phyloP scores from a whole-genome alignment of 2,797 vertebrate species.

The Mustela erminea region DNA sequence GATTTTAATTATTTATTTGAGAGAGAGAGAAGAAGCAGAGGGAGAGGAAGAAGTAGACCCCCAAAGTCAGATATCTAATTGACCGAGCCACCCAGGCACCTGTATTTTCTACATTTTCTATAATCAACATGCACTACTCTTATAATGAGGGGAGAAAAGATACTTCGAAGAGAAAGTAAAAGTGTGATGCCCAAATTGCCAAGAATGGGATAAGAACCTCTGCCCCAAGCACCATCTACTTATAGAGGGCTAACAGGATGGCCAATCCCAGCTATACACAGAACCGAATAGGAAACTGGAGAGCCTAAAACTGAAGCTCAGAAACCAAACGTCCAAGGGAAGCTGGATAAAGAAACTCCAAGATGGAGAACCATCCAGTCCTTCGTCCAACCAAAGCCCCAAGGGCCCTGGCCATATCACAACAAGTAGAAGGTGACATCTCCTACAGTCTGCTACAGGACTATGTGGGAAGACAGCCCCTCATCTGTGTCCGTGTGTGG shows the following conservation, averaged over 20 bases:
- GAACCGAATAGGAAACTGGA: not conserved
- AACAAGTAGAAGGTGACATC: not conserved
- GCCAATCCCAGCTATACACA: not conserved
- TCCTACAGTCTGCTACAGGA: not conserved
- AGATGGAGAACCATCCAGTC: not conserved
- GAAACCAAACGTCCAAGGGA: not conserved
- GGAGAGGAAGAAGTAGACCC: not conserved
- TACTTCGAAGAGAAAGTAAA: slow-evolving; percentile 44
- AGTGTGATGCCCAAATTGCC: not conserved
- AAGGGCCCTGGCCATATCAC: not conserved
- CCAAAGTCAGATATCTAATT: not conserved
- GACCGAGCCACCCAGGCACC: not conserved
- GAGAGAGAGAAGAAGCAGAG: not conserved
- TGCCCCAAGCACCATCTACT: not conserved
- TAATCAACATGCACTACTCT: not conserved
- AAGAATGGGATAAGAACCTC: not conserved
- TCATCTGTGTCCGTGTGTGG: not conserved
- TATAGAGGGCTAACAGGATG: not conserved
- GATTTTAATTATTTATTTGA: not conserved
- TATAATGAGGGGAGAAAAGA: not conserved
- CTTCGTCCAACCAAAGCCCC: not conserved
- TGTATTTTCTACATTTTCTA: not conserved
- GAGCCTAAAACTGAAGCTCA: not conserved
- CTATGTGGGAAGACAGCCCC: not conserved
- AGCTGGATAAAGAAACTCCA: not conserved